These are phyloP conservation scores for Ladona fulva DNA, from an alignment of 1,140 invertebrate genomes.

Conservation along the genomic window DNA sequence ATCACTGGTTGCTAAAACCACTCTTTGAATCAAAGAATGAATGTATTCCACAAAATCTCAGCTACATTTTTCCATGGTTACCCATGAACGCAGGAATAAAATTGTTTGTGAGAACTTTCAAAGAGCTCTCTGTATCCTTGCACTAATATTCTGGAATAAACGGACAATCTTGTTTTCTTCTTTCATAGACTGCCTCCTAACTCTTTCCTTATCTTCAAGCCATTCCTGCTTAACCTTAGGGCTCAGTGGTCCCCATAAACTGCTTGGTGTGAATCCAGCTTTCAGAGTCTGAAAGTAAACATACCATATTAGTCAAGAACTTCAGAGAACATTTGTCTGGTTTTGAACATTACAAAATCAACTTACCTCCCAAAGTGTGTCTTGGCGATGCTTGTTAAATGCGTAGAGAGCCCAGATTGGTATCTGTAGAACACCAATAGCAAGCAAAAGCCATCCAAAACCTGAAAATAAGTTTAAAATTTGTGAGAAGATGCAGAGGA, in stretches of 20 bases:
- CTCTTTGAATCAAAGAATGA: too few species aligned
- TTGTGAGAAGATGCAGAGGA: too few species aligned
- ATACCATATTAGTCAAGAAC: constrained; percentile 11
- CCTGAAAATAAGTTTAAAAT: constrained; percentile 29
- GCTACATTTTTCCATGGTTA: too few species aligned
- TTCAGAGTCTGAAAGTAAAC: constrained; percentile 40
- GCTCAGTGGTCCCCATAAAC: constrained; percentile 51
- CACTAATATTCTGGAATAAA: background rate
- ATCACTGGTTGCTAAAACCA: too few species aligned
- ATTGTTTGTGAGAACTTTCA: background rate
- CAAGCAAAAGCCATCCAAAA: constrained; percentile 42
- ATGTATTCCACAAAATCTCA: too few species aligned
- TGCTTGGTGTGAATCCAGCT: constrained; percentile 38
- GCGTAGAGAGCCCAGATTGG: constrained; percentile 43
- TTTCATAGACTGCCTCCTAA: constrained; percentile 14
- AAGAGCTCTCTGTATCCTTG: background rate
- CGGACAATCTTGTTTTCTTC: background rate
- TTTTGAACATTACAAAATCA: constrained; percentile 5
- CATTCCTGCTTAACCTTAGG: constrained; percentile 41
- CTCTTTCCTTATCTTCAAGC: constrained; percentile 43
- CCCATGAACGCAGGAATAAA: too few species aligned
- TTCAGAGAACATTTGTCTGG: background rate
- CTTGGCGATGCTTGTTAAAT: constrained; percentile 24
- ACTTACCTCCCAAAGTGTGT: constrained; percentile 25
- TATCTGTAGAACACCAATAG: constrained; percentile 44